Conservation (phyloP, 2,113 vertebrate genomes). For the Cephalopholis sonnerati region DNA sequence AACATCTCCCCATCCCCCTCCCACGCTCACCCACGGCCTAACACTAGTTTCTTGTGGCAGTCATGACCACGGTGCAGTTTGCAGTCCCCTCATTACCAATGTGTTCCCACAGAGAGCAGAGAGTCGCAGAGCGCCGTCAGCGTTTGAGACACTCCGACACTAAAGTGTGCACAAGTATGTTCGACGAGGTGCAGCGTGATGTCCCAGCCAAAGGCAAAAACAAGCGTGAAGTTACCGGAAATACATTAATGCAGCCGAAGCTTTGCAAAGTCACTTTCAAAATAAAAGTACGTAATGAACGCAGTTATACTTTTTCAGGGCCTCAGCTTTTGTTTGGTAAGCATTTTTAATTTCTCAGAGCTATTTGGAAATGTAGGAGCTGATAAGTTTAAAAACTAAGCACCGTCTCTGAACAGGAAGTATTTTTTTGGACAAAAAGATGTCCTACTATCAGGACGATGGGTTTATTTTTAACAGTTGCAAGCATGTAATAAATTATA, state of each 20-base stretch:
- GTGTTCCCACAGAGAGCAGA: not conserved
- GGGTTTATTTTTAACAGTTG: too few species aligned
- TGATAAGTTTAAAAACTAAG: too few species aligned
- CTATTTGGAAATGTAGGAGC: too few species aligned
- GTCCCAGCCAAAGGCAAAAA: not conserved
- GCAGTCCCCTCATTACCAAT: conserved; percentile 16
- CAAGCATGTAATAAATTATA: too few species aligned
- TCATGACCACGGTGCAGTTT: not conserved
- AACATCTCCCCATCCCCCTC: conserved; percentile 50
- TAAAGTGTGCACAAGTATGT: not conserved
- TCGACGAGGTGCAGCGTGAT: not conserved
- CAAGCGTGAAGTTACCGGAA: conserved; percentile 31
- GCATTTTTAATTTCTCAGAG: too few species aligned
- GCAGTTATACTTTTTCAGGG: too few species aligned
- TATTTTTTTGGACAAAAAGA: too few species aligned
- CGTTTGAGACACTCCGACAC: not conserved
- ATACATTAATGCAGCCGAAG: not conserved
- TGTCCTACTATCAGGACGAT: too few species aligned
- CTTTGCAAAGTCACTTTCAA: not conserved
- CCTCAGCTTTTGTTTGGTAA: too few species aligned
- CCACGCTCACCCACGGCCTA: conserved; percentile 39
- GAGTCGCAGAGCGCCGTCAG: not conserved
- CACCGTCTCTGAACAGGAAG: too few species aligned
- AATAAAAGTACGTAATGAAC: conserved; percentile 15
- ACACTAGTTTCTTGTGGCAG: not conserved